Evolutionary conservation across 2,797 vertebrate genomes (phyloP).

Genomic region (Clarias laeviceps): DNA sequence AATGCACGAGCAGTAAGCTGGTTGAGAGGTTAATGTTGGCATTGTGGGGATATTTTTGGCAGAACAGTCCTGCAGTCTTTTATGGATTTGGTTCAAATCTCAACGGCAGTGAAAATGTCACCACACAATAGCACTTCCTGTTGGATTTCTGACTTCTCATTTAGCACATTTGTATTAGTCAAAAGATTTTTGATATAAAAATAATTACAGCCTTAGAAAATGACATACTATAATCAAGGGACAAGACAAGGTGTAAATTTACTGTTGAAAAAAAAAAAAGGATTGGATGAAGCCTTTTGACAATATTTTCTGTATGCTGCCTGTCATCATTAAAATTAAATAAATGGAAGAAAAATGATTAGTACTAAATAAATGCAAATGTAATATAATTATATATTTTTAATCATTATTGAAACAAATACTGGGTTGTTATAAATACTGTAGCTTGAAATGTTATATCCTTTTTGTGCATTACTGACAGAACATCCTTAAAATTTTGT

Average conservation of each 20-base stretch:
- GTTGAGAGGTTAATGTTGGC: slow-evolving; percentile 37
- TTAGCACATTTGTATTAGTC: neutral
- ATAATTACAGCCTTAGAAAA: slow-evolving; percentile 4
- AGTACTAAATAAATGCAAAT: neutral
- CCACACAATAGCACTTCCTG: slow-evolving; percentile 73
- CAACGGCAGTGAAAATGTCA: slow-evolving; percentile 71
- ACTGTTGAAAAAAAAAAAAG: neutral
- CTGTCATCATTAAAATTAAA: neutral
- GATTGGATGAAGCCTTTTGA: neutral
- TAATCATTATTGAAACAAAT: neutral
- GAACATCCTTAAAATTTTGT: neutral
- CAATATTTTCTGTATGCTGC: neutral
- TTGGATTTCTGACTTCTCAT: slow-evolving; percentile 12
- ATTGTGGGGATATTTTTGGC: slow-evolving; percentile 32
- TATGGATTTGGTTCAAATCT: slow-evolving; percentile 48
- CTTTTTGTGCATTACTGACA: neutral
- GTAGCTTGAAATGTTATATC: neutral
- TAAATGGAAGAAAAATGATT: neutral
- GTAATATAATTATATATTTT: neutral
- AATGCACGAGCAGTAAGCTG: slow-evolving; percentile 35
- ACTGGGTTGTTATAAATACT: neutral
- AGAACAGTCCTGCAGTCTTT: neutral
- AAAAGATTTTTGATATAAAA: neutral
- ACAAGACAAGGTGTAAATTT: neutral
- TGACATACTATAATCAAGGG: neutral